A percentile compares a stretch with the other conserved stretches of the same genome.
These are phyloP conservation scores for Bolinopsis microptera DNA, from an alignment of 37 sponge, comb jelly and placozoan genomes.

Conservation along the genomic window DNA sequence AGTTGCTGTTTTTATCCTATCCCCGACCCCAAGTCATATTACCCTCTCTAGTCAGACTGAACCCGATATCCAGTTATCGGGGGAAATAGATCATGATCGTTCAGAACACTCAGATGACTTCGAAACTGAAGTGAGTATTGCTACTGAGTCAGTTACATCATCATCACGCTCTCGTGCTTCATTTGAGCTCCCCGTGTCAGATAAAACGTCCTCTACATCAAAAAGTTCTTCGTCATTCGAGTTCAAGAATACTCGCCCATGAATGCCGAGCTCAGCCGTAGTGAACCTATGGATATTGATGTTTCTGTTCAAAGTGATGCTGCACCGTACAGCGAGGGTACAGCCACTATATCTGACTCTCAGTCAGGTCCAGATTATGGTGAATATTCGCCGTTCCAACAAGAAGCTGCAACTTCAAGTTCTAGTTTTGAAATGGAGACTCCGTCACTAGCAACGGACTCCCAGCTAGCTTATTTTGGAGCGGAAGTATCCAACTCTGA, in stretches of 20 bases:
- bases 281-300: no score
- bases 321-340: neutral
- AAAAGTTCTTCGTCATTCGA: neutral
- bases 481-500: neutral
- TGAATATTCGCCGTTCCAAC: neutral
- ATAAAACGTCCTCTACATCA: neutral
- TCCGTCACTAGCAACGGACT: neutral
- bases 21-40: neutral
- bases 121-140: no score
- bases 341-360: neutral
- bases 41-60: neutral
- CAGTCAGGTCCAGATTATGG: neutral
- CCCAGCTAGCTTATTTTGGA: neutral
- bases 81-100: neutral
- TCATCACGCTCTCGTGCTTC: neutral
- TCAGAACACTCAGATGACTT: neutral
- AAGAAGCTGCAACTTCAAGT: neutral
- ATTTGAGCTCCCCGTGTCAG: neutral
- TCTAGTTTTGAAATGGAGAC: neutral
- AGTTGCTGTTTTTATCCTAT: slow-evolving; percentile 15
- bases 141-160: neutral
- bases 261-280: neutral
- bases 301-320: neutral
- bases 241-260: neutral
- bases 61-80: neutral